Evolutionary conservation across 2,888 invertebrate species (phyloP), one percentile per base, ranked within the genome.

Genomic region (Caenorhabditis sinica): DNA sequence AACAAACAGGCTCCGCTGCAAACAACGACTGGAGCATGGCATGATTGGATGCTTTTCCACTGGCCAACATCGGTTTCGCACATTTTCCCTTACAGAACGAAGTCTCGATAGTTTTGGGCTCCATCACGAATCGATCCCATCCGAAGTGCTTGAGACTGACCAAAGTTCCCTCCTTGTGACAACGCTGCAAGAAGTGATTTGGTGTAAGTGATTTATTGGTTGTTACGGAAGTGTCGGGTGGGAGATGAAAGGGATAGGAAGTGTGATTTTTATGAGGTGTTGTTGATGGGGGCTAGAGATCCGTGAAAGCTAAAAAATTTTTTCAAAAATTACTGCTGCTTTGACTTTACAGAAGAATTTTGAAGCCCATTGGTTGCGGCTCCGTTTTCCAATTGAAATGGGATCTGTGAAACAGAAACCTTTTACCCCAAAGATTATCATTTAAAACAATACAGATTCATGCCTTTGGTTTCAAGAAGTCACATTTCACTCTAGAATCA

Each of bases 21-120:
- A 88, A 82, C 33, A 88, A 33, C 11, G 88, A 87, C 53, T 88
- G 88, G 1, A 88, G 87, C 63, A 85, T 82, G 0, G 88, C 88
- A 36, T 88, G 88, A 45, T 88, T 88, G 9, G 88, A 85, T 0
- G 88, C 87, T 30, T 86, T 88, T 43, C 72, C 66, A 40, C 28
- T 79, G 3, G 74, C 28, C 28, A 80, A 74, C 65, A 85, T 53
- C 11, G 85, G 85, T n/a, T 79, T 72, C n/a, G 79, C 60, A 45
- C 85, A 85, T 43, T 77, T 82, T 74, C 85, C 85, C 43, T 85
- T 82, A 45, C 85, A 85, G 49, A 74, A 85, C 25, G 85, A 85
- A 9, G 85, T 82, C 56, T 85, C 85, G 40, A 85, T 82, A 33
- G 74, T 82, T 61, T 77, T 79, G 33, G 85, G 85, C 33, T 85